phyloP scores from a whole-genome alignment of 2,113 vertebrate species.

The Aramus guarauna region DNA sequence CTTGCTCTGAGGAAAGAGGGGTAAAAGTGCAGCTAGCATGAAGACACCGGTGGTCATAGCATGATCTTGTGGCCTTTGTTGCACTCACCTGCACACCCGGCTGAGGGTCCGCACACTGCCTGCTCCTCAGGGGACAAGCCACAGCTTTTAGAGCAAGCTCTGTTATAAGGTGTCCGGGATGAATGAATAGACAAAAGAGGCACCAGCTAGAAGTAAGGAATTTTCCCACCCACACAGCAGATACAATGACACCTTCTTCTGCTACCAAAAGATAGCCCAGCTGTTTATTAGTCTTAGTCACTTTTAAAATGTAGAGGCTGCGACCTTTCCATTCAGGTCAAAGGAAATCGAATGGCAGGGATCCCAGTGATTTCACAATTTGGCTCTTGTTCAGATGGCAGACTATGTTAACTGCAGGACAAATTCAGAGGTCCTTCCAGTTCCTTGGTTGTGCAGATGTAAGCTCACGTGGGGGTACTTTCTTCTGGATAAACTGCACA shows the following conservation, averaged over 20 bases:
- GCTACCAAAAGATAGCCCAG: neutral
- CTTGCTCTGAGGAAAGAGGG: neutral
- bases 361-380: neutral
- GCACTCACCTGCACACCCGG: neutral
- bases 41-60: neutral
- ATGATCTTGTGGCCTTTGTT: fast-evolving
- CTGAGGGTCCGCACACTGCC: neutral
- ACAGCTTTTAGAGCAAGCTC: neutral
- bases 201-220: neutral
- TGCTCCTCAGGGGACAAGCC: neutral
- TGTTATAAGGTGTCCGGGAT: fast-evolving
- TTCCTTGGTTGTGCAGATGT: neutral
- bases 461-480: neutral
- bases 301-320: neutral
- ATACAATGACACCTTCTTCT: neutral
- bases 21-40: neutral
- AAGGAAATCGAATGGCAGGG: neutral
- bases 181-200: neutral
- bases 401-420: neutral
- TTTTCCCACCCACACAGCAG: neutral
- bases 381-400: neutral
- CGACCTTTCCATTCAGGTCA: neutral
- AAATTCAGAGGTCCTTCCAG: neutral
- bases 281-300: neutral
- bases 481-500: neutral